phyloP scores from a whole-genome alignment of 2,888 invertebrate genomes.

The Rhorus exstirpatorius region DNA sequence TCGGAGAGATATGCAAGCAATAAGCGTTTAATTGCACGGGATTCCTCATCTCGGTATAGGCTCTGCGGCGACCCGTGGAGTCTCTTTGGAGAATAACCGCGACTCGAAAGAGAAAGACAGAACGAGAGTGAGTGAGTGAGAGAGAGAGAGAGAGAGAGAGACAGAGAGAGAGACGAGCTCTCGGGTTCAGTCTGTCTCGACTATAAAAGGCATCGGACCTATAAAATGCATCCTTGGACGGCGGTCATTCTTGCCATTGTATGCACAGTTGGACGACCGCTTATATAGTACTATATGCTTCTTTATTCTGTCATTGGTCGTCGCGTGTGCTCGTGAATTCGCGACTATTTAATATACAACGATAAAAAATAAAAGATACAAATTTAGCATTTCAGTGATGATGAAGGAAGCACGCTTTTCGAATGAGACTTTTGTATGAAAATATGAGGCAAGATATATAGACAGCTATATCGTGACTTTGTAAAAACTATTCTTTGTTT shows the following conservation, averaged over 20 bases:
- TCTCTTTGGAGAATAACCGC: slow-evolving; percentile 79
- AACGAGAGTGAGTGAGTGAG: slow-evolving; percentile 6
- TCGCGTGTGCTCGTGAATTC: slow-evolving; percentile 47
- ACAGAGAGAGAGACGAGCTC: slow-evolving; percentile 27
- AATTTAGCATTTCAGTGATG: slow-evolving; percentile 40
- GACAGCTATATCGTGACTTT: no score
- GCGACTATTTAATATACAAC: slow-evolving; percentile 21
- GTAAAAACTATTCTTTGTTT: no score
- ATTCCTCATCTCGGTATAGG: slow-evolving; percentile 82
- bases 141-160: slow-evolving; percentile 33
- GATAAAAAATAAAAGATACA: slow-evolving; percentile 40
- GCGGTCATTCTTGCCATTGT: slow-evolving; percentile 83
- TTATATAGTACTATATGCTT: slow-evolving; percentile 48
- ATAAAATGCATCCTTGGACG: slow-evolving; percentile 86
- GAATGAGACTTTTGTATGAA: no score
- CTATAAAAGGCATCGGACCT: slow-evolving; percentile 86
- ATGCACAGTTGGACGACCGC: slow-evolving; percentile 74
- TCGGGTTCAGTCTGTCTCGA: slow-evolving; percentile 76
- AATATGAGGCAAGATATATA: no score
- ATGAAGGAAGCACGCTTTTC: no score
- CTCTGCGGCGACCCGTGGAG: slow-evolving; percentile 72
- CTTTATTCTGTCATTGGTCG: slow-evolving; percentile 36
- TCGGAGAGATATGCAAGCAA: slow-evolving; percentile 86
- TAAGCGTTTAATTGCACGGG: slow-evolving; percentile 86
- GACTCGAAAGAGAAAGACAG: slow-evolving; percentile 17